A percentile compares a stretch with the other conserved stretches of the same genome.
Conservation (phyloP, 2,113 vertebrate species). For the Piaya cayana region DNA sequence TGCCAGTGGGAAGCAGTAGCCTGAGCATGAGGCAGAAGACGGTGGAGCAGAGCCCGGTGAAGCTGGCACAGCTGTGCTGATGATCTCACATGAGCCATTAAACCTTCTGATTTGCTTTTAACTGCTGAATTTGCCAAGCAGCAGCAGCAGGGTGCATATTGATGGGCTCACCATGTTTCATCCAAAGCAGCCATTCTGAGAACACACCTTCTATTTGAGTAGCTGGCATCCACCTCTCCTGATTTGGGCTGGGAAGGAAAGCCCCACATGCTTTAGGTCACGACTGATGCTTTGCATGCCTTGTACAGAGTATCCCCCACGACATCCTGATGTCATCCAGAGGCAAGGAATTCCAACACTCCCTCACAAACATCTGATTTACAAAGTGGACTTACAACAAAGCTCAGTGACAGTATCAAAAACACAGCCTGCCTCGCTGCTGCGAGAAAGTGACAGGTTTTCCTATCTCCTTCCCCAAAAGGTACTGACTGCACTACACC, state of each 20-base stretch:
- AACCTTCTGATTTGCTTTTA: background rate
- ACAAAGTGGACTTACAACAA: background rate
- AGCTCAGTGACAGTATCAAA: background rate
- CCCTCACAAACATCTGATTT: background rate
- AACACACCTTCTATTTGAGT: background rate
- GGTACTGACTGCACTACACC: background rate
- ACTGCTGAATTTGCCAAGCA: background rate
- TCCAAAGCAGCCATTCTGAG: background rate
- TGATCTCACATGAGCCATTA: background rate
- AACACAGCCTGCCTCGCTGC: background rate
- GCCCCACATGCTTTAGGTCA: background rate
- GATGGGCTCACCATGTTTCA: background rate
- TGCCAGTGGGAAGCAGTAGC: background rate
- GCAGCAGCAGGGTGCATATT: background rate
- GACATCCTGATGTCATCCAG: background rate
- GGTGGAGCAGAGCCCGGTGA: background rate
- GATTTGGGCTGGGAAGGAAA: background rate
- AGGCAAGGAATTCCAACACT: background rate
- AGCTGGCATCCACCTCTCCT: background rate
- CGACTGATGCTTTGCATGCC: background rate
- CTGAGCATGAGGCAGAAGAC: background rate
- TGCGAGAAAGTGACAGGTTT: background rate
- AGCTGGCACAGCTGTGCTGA: background rate
- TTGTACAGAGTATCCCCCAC: background rate
- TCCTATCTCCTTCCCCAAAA: background rate